Evolutionary conservation across 1,140 invertebrate species (phyloP), one percentile per base, ranked within the genome.

Genomic region (Drosophila tsacasi): DNA sequence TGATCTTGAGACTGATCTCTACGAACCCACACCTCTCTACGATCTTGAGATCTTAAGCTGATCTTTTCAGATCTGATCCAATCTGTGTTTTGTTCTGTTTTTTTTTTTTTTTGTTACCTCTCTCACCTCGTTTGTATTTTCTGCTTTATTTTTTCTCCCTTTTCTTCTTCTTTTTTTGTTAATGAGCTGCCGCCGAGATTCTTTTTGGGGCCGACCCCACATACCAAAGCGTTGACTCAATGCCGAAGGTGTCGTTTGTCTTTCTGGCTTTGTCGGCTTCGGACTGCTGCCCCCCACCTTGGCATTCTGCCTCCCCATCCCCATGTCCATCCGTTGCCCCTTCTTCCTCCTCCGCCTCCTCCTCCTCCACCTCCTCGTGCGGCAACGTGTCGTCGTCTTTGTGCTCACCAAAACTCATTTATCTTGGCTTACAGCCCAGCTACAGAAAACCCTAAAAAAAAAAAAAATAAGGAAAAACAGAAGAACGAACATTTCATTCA

Each of bases 141-240:
- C 25, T 55, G 25, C 13, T 4, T 58, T 54, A 49, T 27, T 30
- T 49, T 60, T 27, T 37, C 6, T 21, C n/a, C 15, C 2, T 21
- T 17, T 1, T 27, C 13, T 21, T 63, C 19, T 42, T 37, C 32
- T 60, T 40, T 19, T 79, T 65, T 72, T 77, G 75, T 86, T 86
- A 86, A 86, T 86, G 83, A 86, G 83, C 75, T 81, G 58, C 64
- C 46, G 61, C 35, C 47, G 50, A 78, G 69, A 79, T 81, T 69
- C 71, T 81, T 76, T 76, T 80, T 47, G 50, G 61, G 47, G 40
- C 50, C 50, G 35, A 39, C 62, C 64, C 50, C 50, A 65, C 81
- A 90, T 90, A 85, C 85, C 85, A 90, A 90, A 90, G 85, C 79
- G 82, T 85, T 90, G 85, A 90, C 44, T 90, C 85, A 90, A 85